Conservation (phyloP, 2,797 vertebrate species). For the Botia kubotai region DNA sequence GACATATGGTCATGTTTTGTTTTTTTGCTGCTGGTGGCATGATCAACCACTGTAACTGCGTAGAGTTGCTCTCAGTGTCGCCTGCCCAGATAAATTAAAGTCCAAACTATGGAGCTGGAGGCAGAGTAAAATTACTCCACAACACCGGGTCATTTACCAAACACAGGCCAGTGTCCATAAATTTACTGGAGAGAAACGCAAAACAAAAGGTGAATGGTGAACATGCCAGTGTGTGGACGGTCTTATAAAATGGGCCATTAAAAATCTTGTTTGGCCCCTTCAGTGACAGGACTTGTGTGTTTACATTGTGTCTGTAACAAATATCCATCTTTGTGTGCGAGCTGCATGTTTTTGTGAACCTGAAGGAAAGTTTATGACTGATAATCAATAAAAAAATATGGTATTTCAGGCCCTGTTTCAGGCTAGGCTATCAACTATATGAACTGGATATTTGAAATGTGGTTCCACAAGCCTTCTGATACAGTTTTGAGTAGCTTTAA, state of each 20-base stretch:
- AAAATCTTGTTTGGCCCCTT: slow-evolving; percentile 9
- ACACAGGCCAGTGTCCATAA: slow-evolving; percentile 31
- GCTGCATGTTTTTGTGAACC: not conserved
- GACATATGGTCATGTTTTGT: slow-evolving; percentile 44
- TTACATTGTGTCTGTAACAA: not conserved
- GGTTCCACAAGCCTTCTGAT: slow-evolving; percentile 14
- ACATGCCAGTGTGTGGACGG: slow-evolving; percentile 14
- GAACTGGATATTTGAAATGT: not conserved
- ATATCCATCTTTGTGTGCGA: not conserved
- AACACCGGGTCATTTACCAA: slow-evolving; percentile 29
- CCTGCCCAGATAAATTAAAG: slow-evolving; percentile 45
- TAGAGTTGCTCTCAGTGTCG: slow-evolving; percentile 8
- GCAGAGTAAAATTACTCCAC: slow-evolving; percentile 21
- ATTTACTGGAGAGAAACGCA: slow-evolving; percentile 33
- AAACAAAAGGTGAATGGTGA: slow-evolving; percentile 24
- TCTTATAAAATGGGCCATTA: slow-evolving; percentile 36
- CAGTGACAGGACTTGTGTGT: not conserved
- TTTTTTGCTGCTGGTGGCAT: slow-evolving; percentile 32
- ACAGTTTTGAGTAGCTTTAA: slow-evolving; percentile 2
- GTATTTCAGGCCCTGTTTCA: not conserved
- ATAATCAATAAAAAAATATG: slow-evolving; percentile 11
- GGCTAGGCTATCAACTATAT: not conserved
- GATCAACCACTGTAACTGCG: slow-evolving; percentile 49
- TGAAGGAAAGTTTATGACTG: slow-evolving; percentile 8
- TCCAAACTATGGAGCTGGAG: slow-evolving; percentile 24